phyloP scores from a whole-genome alignment of 2,113 vertebrate species.

The Syngnathoides biaculeatus region DNA sequence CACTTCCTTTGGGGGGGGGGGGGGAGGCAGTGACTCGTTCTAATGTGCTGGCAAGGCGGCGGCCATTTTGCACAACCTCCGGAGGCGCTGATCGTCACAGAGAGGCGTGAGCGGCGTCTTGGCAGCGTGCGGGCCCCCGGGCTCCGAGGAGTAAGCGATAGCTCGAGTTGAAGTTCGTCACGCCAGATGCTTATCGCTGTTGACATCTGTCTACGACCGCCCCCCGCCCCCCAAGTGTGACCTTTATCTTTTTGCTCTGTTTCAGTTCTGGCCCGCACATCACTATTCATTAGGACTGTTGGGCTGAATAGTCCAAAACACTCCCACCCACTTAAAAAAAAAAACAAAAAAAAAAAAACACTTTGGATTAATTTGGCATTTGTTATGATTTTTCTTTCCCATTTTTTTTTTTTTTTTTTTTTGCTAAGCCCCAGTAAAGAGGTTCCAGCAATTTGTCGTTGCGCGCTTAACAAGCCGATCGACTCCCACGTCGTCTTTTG shows the following conservation, averaged over 20 bases:
- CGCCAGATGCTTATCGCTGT: constrained; percentile 75
- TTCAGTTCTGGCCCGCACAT: background rate
- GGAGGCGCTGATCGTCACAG: constrained; percentile 65
- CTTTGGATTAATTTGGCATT: background rate
- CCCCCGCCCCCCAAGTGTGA: constrained; percentile 52
- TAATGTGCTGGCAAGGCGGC: constrained; percentile 58
- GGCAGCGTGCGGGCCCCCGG: constrained; percentile 69
- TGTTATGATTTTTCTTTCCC: background rate
- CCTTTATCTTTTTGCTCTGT: constrained; percentile 66
- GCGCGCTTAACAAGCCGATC: background rate
- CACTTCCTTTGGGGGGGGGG: constrained; percentile 55
- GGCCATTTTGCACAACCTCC: constrained; percentile 69
- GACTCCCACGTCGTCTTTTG: constrained; percentile 10
- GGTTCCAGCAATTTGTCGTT: background rate
- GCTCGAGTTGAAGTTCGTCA: constrained; percentile 64
- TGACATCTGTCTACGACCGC: constrained; percentile 82
- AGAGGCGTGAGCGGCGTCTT: constrained; percentile 69
- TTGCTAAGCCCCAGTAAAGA: background rate
- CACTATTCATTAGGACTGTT: background rate
- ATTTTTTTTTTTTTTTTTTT: too few relatives aligned
- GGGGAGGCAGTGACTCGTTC: constrained; percentile 58
- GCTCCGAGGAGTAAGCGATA: constrained; percentile 78
- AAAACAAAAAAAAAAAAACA: background rate
- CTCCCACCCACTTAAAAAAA: too few relatives aligned
- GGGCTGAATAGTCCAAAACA: background rate